Conservation (phyloP, 2,797 vertebrate species). For the Neomorphus geoffroyi region DNA sequence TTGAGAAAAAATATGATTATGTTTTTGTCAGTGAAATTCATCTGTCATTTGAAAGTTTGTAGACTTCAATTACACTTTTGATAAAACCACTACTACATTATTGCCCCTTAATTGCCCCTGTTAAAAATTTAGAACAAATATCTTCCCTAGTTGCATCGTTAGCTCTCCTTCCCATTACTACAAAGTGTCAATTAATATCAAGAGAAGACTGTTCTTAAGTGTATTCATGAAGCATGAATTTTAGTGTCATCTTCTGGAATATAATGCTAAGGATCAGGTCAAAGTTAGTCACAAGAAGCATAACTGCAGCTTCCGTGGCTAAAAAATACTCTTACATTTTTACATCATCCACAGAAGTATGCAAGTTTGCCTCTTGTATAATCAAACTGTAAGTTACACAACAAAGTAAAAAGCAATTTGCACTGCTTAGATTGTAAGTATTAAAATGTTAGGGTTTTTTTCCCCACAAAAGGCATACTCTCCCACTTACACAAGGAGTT, state of each 20-base stretch:
- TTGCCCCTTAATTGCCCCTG: background rate
- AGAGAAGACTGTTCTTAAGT: background rate
- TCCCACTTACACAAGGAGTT: background rate
- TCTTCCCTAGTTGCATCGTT: background rate
- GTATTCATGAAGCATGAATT: background rate
- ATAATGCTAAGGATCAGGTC: background rate
- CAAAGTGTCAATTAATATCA: background rate
- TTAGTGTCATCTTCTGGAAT: background rate
- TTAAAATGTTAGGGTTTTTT: background rate
- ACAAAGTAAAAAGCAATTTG: background rate
- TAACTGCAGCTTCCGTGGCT: background rate
- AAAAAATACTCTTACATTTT: background rate
- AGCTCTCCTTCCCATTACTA: background rate
- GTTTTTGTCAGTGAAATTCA: fast-evolving
- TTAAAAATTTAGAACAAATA: background rate
- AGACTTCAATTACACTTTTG: background rate
- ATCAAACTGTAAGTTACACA: background rate
- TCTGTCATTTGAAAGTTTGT: background rate
- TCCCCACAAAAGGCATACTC: background rate
- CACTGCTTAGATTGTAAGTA: background rate
- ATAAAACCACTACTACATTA: background rate
- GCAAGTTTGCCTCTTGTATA: background rate
- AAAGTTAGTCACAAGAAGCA: background rate
- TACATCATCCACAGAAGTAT: background rate
- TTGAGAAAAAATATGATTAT: background rate